Conservation (phyloP, 2,888 invertebrate species). For the Physocephala rufipes region DNA sequence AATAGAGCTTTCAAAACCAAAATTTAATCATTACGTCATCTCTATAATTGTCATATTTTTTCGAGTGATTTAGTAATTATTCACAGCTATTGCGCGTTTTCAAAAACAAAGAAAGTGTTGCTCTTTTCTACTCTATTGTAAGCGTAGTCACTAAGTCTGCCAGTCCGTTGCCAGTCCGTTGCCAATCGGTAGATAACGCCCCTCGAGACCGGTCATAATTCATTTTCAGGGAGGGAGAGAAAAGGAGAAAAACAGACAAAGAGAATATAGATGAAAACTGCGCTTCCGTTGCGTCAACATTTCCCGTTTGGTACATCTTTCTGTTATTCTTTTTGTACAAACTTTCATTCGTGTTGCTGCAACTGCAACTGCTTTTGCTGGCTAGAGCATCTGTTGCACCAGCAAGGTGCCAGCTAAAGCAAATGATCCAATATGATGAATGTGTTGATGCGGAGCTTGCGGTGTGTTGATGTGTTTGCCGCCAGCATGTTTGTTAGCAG, state of each 20-base stretch:
- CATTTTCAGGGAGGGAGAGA: not conserved
- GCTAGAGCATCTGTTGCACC: conserved; percentile 16
- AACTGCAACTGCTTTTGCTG: no score
- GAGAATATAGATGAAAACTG: not conserved
- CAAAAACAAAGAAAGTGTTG: not conserved
- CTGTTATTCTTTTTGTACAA: conserved; percentile 1
- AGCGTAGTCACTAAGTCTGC: not conserved
- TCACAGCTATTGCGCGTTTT: conserved; percentile 6
- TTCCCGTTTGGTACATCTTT: not conserved
- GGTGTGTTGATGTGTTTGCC: conserved; percentile 8
- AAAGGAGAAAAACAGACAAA: not conserved
- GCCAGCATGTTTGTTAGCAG: not conserved
- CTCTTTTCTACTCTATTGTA: not conserved
- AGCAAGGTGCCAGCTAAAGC: not conserved
- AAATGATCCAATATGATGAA: conserved; percentile 22
- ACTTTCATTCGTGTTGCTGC: not conserved
- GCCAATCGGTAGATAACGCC: not conserved
- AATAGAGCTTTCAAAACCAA: no score
- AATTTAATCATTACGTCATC: no score
- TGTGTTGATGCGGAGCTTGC: conserved; percentile 18
- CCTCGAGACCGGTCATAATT: conserved; percentile 21
- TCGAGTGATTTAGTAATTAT: not conserved
- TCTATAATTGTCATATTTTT: no score
- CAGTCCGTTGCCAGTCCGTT: not conserved
- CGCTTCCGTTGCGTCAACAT: conserved; percentile 7